Base-by-base conservation (phyloP, 2,888 invertebrate species). In the Orthosia gothica region DNA sequence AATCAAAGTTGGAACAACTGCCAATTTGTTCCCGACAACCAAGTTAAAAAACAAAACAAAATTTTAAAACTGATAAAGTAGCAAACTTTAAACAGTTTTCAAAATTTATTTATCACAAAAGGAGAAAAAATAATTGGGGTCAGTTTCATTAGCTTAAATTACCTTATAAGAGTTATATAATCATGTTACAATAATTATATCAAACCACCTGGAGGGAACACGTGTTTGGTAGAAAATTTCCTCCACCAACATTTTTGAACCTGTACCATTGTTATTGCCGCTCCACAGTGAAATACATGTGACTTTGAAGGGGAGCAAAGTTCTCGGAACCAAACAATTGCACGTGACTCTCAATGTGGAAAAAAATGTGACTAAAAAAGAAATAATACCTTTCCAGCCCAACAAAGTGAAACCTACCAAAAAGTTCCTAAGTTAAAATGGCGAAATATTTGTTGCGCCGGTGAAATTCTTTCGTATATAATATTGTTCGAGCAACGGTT, bases 341-440 rank as follows among this genome's bases (percentile, higher is more conserved):
- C 74, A 84, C 84, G 87, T 76, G 84, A 76, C 58, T 50, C 0
- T 0, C 2, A 83, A 76, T 74, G 58, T 55, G 50, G 45, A n/a
- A 20, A 66, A 50, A 61, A 85, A 70, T 66, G 62, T 85, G 23
- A 54, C 54, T n/a, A 23, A n/a, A 47, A 47, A 45, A 9, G 18
- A 26, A 73, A 66, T 9, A 69, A 57, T 20, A 23, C 50, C 26
- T 11, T 20, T 65, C 54, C 45, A 3, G 13, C 12, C 4, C 18
- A 32, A 65, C 57, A 58, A 55, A 65, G 50, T 11, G 68, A 74
- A 85, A 58, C 62, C 83, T 4, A 18, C 4, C 18, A 72, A 67
- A 74, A 23, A 63, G 57, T 58, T 76, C 40, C 0, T 2, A 52
- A 70, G 47, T 23, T 52, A 69, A 81, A 62, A 57, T 59, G 47